A percentile compares a stretch with the other conserved stretches of the same genome.
Conservation (phyloP, 2,113 vertebrate species). For the Coptodon bakossiorum region DNA sequence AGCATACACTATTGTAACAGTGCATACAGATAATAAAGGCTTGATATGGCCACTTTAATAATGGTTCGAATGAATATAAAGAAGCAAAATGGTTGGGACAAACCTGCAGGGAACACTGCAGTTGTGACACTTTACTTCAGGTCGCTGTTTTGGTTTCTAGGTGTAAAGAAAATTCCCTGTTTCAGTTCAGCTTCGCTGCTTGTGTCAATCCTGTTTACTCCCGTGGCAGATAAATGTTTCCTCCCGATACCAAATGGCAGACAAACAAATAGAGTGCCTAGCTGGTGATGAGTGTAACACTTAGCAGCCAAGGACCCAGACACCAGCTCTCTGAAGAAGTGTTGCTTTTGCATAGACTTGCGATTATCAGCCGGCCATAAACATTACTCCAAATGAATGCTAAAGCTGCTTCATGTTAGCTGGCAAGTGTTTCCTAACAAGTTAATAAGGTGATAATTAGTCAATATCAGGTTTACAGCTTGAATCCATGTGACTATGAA, state of each 20-base stretch:
- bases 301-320: neutral
- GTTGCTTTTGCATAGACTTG: neutral
- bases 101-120: neutral
- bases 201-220: neutral
- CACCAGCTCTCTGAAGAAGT: neutral
- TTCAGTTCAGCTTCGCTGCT: neutral
- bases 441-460: neutral
- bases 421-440: neutral
- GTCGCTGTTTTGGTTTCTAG: neutral
- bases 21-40: neutral
- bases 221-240: neutral
- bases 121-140: neutral
- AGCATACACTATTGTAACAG: neutral
- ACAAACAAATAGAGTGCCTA: neutral
- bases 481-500: neutral
- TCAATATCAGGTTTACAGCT: neutral
- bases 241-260: neutral
- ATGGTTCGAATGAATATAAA: neutral
- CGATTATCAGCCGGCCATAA: neutral
- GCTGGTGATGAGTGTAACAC: neutral
- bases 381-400: neutral
- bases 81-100: neutral
- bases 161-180: neutral
- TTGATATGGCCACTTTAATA: neutral
- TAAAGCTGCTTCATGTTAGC: neutral